These are phyloP conservation scores for Loripinus fragilis DNA, from an alignment of 2,888 invertebrate genomes.

Conservation along the genomic window DNA sequence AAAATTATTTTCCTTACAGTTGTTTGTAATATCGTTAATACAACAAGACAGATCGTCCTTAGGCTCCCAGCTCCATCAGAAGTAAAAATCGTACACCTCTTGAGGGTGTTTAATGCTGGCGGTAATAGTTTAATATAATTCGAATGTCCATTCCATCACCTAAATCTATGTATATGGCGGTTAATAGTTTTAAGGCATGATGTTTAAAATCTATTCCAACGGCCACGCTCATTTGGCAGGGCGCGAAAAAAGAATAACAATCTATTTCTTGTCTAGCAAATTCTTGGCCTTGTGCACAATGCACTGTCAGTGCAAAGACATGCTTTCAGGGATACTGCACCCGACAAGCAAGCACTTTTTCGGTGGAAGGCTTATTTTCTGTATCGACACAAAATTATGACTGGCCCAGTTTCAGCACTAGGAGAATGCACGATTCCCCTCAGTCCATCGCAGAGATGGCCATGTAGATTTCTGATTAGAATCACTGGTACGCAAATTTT, in stretches of 20 bases:
- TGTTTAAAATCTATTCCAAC: conserved; percentile 7
- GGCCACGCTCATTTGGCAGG: conserved; percentile 22
- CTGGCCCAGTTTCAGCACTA: conserved; percentile 2
- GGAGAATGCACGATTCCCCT: not conserved
- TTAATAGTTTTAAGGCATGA: not conserved
- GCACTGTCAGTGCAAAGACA: conserved; percentile 20
- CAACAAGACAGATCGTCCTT: conserved; percentile 7
- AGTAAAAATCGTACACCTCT: conserved; percentile 2
- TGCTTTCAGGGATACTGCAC: conserved; percentile 13
- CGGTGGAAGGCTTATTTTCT: not conserved
- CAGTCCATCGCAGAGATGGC: not conserved
- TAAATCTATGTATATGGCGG: no score
- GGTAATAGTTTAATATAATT: not conserved
- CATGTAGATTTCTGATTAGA: not conserved
- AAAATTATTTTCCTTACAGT: not conserved
- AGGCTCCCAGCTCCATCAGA: not conserved
- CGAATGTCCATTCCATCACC: no score
- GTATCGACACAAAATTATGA: conserved; percentile 2
- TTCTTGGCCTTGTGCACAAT: conserved; percentile 9
- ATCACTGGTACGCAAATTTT: conserved; percentile 14
- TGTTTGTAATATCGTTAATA: not conserved
- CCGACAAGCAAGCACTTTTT: conserved; percentile 12
- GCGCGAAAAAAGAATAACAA: conserved; percentile 27
- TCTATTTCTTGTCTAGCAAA: conserved; percentile 18
- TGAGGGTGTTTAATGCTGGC: conserved; percentile 5